Evolutionary conservation across 2,797 vertebrate species (phyloP).

Genomic region (Galagoides demidoff): DNA sequence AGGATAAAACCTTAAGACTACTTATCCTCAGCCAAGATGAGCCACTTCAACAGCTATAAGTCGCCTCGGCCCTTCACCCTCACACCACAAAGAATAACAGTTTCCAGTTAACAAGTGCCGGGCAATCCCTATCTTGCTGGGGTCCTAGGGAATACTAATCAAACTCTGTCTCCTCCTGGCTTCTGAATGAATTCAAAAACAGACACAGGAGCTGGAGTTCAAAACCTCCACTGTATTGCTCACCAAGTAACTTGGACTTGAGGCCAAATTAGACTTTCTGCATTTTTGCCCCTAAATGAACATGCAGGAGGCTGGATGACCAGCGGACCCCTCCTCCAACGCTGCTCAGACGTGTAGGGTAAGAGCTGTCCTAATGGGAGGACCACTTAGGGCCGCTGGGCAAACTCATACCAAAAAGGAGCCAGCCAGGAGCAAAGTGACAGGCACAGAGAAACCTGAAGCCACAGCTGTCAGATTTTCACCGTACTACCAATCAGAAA

Average conservation of each 20-base stretch:
- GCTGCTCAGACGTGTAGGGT: not conserved
- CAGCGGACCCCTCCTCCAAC: accelerated
- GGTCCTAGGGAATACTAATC: not conserved
- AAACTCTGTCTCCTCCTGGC: not conserved
- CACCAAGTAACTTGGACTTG: not conserved
- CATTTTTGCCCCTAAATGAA: not conserved
- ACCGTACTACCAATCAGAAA: not conserved
- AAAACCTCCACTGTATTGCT: not conserved
- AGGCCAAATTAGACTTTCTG: not conserved
- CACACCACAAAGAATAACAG: not conserved
- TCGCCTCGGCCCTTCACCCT: not conserved
- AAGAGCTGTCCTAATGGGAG: not conserved
- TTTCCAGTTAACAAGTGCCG: not conserved
- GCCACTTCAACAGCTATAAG: not conserved
- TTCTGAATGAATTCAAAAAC: slow-evolving; percentile 17
- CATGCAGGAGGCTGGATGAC: not conserved
- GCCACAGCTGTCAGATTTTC: not conserved
- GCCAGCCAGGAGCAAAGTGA: not conserved
- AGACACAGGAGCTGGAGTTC: not conserved
- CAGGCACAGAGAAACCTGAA: not conserved
- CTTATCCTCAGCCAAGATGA: slow-evolving; percentile 18
- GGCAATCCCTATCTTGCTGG: not conserved
- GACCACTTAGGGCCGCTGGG: not conserved
- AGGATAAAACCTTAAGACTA: slow-evolving; percentile 33
- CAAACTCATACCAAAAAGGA: not conserved